Conservation (phyloP, 2,797 vertebrate genomes). For the Capromys pilorides region DNA sequence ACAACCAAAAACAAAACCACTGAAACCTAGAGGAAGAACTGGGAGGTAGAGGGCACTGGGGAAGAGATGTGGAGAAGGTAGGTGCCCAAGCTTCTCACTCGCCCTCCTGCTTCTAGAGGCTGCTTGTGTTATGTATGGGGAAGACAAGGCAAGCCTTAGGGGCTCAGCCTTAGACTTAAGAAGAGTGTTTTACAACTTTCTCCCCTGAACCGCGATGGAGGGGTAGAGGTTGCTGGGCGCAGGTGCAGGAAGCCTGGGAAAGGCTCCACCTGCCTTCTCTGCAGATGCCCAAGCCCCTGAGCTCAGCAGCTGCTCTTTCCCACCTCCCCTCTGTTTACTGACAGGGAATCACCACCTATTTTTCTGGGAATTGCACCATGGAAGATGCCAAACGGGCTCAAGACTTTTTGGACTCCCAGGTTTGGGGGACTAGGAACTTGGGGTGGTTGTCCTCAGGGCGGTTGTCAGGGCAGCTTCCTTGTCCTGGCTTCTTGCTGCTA, state of each 20-base stretch:
- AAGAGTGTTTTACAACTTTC: not conserved
- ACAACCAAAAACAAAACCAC: no score
- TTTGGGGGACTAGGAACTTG: slow-evolving; percentile 72
- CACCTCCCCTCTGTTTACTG: not conserved
- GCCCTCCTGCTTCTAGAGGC: not conserved
- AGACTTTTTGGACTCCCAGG: slow-evolving; percentile 94
- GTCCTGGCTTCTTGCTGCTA: not conserved
- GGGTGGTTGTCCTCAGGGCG: not conserved
- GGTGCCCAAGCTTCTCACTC: not conserved
- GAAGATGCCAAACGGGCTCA: slow-evolving; percentile 94
- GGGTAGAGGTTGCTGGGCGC: not conserved
- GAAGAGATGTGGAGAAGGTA: not conserved
- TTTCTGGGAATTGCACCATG: slow-evolving; percentile 93
- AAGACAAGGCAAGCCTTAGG: fast-evolving
- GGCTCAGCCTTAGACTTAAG: not conserved
- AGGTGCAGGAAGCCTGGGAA: not conserved
- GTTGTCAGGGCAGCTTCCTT: not conserved
- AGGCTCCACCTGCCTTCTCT: not conserved
- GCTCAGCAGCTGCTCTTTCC: not conserved
- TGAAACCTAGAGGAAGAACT: not conserved
- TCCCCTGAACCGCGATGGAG: not conserved
- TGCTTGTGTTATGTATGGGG: fast-evolving
- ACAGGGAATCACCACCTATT: slow-evolving; percentile 94
- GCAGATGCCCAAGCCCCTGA: no score
- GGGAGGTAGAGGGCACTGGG: not conserved